Evolutionary conservation across 53 echinoderm and acorn worm genomes (phyloP), one percentile per base, ranked within the genome.

Genomic region (Zoroaster sp.): DNA sequence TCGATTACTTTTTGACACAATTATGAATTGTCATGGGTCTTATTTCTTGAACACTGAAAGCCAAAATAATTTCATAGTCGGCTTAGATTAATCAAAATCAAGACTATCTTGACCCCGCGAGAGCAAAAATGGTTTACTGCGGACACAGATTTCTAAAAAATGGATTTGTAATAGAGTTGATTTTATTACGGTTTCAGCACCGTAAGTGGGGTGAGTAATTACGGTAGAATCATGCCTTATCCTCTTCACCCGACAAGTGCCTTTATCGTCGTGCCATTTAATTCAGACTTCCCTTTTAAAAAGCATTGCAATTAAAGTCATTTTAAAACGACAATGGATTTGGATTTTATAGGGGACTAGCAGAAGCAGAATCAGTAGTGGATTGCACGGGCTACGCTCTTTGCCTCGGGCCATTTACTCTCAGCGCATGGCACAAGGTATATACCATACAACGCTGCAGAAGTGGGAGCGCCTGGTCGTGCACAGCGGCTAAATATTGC

Each of bases 271-370:
- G 70, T 35, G 85, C 43, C 32, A 32, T 85, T 49, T 71, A 85
- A 85, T 35, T 85, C 85, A 45, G 47, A 82, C 82, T 82, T 82
- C 71, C 85, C 71, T 71, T 46, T 43, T 47, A 85, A 85, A 85
- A 85, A 85, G 85, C 85, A 85, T 85, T 32, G 85, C 85, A 70
- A 85, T 85, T 85, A 85, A 85, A 85, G 85, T 85, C 71, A 85
- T 85, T 85, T 85, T 85, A 85, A 85, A 85, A 85, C 85, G 85
- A 85, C 85, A 85, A 85, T 66, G 69, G 85, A 85, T 85, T 85
- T 85, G 85, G 71, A 49, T 85, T 71, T 85, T 44, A 85, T 85
- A 79, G 85, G 63, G 31, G 46, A 47, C 23, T 28, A 46, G 51
- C 34, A 70, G 70, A 23, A 49, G 47, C 46, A 49, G 85, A 70